phyloP scores from a whole-genome alignment of 2,888 invertebrate genomes.

The Phaonia tiefii region DNA sequence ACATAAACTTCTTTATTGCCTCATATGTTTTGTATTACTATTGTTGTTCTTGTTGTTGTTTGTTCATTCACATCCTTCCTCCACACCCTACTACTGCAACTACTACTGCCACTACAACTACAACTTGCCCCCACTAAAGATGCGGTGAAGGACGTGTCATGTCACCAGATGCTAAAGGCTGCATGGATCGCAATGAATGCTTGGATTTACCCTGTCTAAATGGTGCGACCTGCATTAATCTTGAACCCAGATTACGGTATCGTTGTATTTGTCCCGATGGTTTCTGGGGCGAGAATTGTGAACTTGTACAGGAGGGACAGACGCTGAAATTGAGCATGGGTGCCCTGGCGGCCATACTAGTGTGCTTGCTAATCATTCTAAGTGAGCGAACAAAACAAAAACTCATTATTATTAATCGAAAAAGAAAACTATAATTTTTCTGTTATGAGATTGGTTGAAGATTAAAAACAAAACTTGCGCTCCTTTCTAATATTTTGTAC shows the following conservation, averaged over 20 bases:
- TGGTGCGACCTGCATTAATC: slow-evolving; percentile 95
- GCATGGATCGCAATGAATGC: slow-evolving; percentile 97
- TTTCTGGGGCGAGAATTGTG: slow-evolving; percentile 97
- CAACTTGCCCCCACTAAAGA: slow-evolving; percentile 81
- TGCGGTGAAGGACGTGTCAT: slow-evolving; percentile 96
- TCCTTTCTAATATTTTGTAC: not conserved
- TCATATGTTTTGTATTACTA: slow-evolving; percentile 45
- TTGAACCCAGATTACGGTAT: slow-evolving; percentile 91
- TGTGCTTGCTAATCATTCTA: slow-evolving; percentile 97
- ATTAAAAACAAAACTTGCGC: slow-evolving; percentile 50
- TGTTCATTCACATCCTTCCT: slow-evolving; percentile 47
- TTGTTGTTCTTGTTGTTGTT: slow-evolving; percentile 45
- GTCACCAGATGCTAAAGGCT: slow-evolving; percentile 94
- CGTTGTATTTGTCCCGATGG: slow-evolving; percentile 95
- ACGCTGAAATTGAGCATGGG: slow-evolving; percentile 97
- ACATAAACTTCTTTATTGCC: slow-evolving; percentile 27
- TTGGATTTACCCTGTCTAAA: slow-evolving; percentile 96
- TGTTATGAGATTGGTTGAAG: too few relatives aligned
- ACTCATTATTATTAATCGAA: slow-evolving; percentile 26
- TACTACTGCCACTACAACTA: slow-evolving; percentile 18
- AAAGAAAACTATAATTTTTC: slow-evolving; percentile 1
- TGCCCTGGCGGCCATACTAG: slow-evolving; percentile 97
- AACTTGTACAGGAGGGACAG: slow-evolving; percentile 95
- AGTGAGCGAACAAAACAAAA: slow-evolving; percentile 86
- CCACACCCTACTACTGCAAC: slow-evolving; percentile 30